Conservation (phyloP, 2,113 vertebrate genomes). For the Clarias macrocephalus region DNA sequence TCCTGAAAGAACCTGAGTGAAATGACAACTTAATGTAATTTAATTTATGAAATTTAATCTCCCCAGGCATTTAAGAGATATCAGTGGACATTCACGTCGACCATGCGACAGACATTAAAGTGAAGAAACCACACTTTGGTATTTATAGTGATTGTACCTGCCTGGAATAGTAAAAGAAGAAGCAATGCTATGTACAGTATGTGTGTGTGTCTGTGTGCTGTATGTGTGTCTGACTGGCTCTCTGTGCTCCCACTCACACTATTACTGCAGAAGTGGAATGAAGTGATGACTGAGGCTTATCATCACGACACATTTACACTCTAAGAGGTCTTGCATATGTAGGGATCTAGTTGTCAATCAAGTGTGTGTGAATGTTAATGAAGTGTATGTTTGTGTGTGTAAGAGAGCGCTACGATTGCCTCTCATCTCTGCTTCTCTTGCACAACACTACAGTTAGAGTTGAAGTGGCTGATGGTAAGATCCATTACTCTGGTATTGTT, state of each 20-base stretch:
- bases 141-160: neutral
- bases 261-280: neutral
- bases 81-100: neutral
- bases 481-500: neutral
- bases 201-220: conserved; percentile 16
- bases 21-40: neutral
- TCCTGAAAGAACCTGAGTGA: neutral
- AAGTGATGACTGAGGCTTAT: neutral
- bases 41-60: neutral
- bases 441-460: conserved; percentile 1
- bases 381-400: neutral
- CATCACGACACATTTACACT: neutral
- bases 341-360: neutral
- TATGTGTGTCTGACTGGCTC: conserved; percentile 14
- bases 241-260: conserved; percentile 8
- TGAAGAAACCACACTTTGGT: neutral
- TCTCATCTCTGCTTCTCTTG: conserved; percentile 12
- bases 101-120: neutral
- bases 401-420: neutral
- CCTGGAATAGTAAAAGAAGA: neutral
- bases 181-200: neutral
- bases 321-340: neutral
- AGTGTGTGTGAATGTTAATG: neutral
- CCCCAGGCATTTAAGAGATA: neutral
- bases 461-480: conserved; percentile 5